Evolutionary conservation across 1,140 invertebrate species (phyloP), one percentile per base, ranked within the genome.

Genomic region (Oryzaephilus surinamensis): DNA sequence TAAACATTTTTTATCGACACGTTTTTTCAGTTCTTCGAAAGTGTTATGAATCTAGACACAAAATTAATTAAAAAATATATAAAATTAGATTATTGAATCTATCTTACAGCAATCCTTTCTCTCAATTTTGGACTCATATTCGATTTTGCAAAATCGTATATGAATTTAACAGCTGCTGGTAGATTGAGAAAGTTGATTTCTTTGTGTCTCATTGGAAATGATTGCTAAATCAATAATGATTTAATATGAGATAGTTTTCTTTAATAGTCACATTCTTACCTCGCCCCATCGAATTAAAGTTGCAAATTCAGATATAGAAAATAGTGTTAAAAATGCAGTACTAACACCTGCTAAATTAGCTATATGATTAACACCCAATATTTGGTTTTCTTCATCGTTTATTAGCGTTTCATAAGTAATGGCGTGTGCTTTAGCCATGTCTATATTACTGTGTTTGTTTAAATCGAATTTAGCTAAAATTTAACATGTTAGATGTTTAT

Each of bases 141-240:
- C 23, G 70, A 70, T 45, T 70, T 68, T 1, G 76, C 74, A 50
- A 85, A 79, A 48, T 84, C 79, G 39, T 83, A 76, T 12, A 82
- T 67, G 53, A 79, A 81, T 48, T 76, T 74, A 1, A 85, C 52
- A 1, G 77, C 67, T 13, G 70, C 48, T 7, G 79, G 78, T 2
- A 84, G 61, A 53, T 87, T 82, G 10, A 84, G 59, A 28, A 80
- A 63, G 51, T 86, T 78, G 21, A 76, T 68, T 53, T 76, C 72
- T 57, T 84, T 85, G 60, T 86, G 81, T 17, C 82, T 68, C 64
- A 84, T 73, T 8, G 84, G 83, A 30, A 80, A 49, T 3, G 81
- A 81, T 74, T 84, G 81, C 78, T 83, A 62, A 19, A 69, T 67
- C 2, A 31, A 28, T 20, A 10, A 5, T 6, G 14, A 19, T 33